These are phyloP conservation scores for Syndactyla subalaris DNA, from an alignment of 2,797 vertebrate species.

Conservation along the genomic window DNA sequence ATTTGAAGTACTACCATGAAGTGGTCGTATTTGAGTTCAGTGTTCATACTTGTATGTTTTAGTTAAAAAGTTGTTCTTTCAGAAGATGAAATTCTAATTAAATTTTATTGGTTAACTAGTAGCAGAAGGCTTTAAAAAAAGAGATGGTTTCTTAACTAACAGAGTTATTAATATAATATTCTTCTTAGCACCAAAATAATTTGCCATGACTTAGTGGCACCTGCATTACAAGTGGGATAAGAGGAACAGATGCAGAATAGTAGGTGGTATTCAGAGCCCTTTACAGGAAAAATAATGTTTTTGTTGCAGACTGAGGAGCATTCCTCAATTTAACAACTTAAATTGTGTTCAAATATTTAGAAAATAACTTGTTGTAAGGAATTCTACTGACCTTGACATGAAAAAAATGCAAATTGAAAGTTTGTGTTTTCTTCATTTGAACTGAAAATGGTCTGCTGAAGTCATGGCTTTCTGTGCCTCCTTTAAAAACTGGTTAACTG, in stretches of 20 bases:
- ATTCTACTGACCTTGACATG: background rate
- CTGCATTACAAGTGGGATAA: background rate
- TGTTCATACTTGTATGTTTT: background rate
- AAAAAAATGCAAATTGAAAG: background rate
- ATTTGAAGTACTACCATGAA: background rate
- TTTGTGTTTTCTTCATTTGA: background rate
- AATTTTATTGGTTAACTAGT: background rate
- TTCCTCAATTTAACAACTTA: background rate
- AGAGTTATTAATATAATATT: constrained; percentile 10
- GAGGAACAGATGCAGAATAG: background rate
- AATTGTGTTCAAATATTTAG: background rate
- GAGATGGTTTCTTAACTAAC: background rate
- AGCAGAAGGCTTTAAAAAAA: constrained; percentile 3
- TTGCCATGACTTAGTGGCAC: background rate
- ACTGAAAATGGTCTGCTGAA: background rate
- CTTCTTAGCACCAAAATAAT: constrained; percentile 6
- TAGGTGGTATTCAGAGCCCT: background rate
- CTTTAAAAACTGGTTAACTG: background rate
- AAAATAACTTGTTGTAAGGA: background rate
- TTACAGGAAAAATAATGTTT: background rate
- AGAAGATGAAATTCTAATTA: constrained; percentile 8
- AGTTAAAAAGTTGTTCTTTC: constrained; percentile 6
- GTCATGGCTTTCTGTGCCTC: background rate
- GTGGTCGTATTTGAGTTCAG: background rate
- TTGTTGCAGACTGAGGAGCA: background rate